Base-by-base conservation (phyloP, 2,888 invertebrate genomes). In the Xanthostigma xanthostigma region DNA sequence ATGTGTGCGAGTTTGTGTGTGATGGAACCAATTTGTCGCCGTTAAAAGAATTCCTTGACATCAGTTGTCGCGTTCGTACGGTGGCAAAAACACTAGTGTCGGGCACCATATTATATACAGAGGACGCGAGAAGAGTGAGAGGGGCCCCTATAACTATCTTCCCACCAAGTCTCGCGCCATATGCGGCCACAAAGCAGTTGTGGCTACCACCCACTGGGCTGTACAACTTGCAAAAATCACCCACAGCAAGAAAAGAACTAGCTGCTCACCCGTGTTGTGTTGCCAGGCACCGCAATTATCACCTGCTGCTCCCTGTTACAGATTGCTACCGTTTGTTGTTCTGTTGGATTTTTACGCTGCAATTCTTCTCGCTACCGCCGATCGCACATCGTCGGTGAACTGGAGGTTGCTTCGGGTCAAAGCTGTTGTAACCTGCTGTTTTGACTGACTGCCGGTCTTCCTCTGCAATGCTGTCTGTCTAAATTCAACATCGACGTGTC, bases 141-240 rank as follows among this genome's bases (percentile, higher is more conserved):
- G 27, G 41, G 37, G 35, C 41, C 45, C 48, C 33, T 36, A 39
- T 37, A 41, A 36, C 36, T 37, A 12, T 34, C 44, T 42, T 37
- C 46, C 44, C 37, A 48, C 41, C 33, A 48, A 58, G 57, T 58
- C 60, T 35, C 27, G 46, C 50, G 40, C 49, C 48, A 50, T 53
- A 49, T 53, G 49, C 43, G 45, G 48, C 46, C 38, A 41, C 46
- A 41, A 36, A 44, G 46, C 48, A 40, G 45, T 44, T 44, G 27
- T 27, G 64, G 67, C 67, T 67, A 68, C 74, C 74, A 75, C 74
- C 75, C 76, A 74, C 73, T 69, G 74, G 63, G 60, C 27, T 33
- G 44, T 62, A 58, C 70, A 71, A 68, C 73, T 73, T 75, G 65
- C 65, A 66, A 66, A 67, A 66, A 66, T 67, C 63, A 49, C 48